Percentiles rank a stretch among this genome's conserved stretches.
Conservation (phyloP, 2,113 vertebrate species). For the Reinhardtius hippoglossoides region DNA sequence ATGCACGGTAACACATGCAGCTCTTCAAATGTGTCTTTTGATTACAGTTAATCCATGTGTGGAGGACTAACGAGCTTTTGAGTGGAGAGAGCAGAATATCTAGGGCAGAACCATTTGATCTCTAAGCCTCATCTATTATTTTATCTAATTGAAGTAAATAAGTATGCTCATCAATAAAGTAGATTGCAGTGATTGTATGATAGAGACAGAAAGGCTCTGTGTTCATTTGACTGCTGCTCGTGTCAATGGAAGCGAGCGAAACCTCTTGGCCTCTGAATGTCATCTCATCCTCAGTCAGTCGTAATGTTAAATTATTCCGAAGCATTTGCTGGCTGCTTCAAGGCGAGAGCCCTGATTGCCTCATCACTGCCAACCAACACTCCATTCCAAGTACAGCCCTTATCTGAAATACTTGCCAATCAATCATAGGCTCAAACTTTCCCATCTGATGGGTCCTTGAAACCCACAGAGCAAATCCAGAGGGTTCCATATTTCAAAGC, state of each 20-base stretch:
- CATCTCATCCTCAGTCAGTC: conserved; percentile 46
- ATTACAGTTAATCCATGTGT: conserved; percentile 15
- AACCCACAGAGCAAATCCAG: conserved; percentile 58
- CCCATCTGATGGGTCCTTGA: conserved; percentile 59
- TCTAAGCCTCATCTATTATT: background rate
- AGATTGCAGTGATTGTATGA: background rate
- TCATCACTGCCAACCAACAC: conserved; percentile 68
- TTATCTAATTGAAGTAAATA: background rate
- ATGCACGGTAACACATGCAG: conserved; percentile 34
- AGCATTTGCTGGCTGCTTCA: conserved; percentile 64
- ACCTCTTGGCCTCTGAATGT: conserved; percentile 44
- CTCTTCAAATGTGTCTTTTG: conserved; percentile 6
- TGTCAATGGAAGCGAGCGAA: conserved; percentile 30
- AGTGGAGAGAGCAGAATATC: background rate
- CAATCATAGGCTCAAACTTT: conserved; percentile 68
- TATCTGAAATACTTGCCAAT: conserved; percentile 76
- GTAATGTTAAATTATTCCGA: conserved; percentile 61
- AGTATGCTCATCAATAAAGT: background rate
- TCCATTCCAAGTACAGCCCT: conserved; percentile 57
- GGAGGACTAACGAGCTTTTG: background rate
- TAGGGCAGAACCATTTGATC: conserved; percentile 11
- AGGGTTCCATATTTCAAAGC: conserved; percentile 59
- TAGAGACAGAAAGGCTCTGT: background rate
- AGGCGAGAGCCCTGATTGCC: conserved; percentile 71
- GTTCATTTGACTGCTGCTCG: conserved; percentile 26